phyloP scores from a whole-genome alignment of 23 tunicate species.

The Styela clava region DNA sequence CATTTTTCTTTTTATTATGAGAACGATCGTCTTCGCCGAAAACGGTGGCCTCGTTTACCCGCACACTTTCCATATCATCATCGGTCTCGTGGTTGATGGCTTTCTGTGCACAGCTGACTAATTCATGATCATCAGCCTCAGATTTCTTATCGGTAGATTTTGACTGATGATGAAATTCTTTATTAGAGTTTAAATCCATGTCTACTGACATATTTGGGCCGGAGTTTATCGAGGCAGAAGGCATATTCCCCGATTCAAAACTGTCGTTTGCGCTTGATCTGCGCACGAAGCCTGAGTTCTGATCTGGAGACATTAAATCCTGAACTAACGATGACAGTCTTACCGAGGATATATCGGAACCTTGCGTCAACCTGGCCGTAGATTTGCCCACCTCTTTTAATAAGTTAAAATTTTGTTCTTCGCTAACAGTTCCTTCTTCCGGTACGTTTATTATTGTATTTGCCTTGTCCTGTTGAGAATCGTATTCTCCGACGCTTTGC shows the following conservation, averaged over 20 bases:
- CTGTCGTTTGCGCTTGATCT: not conserved
- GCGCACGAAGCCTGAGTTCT: not conserved
- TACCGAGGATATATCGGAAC: not conserved
- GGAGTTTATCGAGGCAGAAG: not conserved
- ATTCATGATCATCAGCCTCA: not conserved
- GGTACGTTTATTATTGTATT: not conserved
- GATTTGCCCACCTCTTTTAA: not conserved
- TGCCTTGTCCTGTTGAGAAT: conserved; percentile 4
- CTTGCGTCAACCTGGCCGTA: not conserved
- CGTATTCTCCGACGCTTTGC: conserved; percentile 8
- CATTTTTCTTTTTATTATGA: conserved; percentile 30
- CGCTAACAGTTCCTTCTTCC: not conserved
- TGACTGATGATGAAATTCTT: not conserved
- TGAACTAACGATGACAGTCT: not conserved
- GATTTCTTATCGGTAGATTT: not conserved
- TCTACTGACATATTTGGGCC: not conserved
- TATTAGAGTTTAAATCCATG: not conserved
- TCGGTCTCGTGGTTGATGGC: not conserved
- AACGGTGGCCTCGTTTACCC: not conserved
- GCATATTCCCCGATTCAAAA: not conserved
- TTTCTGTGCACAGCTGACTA: not conserved
- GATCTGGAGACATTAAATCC: conserved; percentile 26
- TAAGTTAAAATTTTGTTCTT: not conserved
- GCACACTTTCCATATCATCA: conserved; percentile 15
- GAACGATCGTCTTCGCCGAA: not conserved